Evolutionary conservation across 1,140 invertebrate genomes (phyloP), one percentile per base, ranked within the genome.

Genomic region (Bombus soroeensis): DNA sequence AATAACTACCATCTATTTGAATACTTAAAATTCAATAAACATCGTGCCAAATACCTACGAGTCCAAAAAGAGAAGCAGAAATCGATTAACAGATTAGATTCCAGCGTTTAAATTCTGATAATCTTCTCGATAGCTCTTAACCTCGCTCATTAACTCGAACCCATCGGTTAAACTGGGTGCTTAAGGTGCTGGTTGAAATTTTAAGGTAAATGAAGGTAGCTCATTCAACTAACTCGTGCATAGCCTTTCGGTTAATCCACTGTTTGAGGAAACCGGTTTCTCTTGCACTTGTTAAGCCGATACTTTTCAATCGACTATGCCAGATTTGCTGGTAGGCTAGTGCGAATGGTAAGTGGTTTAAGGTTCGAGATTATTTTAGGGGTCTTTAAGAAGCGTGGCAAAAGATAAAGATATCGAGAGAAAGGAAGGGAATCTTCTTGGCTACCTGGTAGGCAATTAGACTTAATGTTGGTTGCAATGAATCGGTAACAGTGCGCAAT

Each of bases 131-230:
- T 9, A 12, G n/a, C 64, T 39, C 41, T n/a, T 47, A 15, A 18
- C 18, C 12, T 13, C 22, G 0, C 22, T 41, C 39, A 81, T 81
- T 37, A 81, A 81, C 70, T 81, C 70, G 80, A 72, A n/a, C 47
- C 8, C 13, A 6, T 2, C 43, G 18, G 41, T 39, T 53, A 70
- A 64, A 34, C 8, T 8, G 15, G 3, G 1, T 41, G 8, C 22
- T 68, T 13, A 39, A 22, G 8, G 9, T 39, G 25, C 22, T 70
- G 32, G 12, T 57, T 32, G 13, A 13, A 34, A 34, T 1, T 70
- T 37, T n/a, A 25, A 47, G 41, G 43, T 47, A 25, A 34, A 47
- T 1, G 28, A 3, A 25, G 47, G 1, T 13, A 39, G 9, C 37
- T 41, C 39, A 25, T 13, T 0, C 32, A 3, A 9, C 13, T 1